Evolutionary conservation across 2,888 invertebrate species (phyloP), one percentile per base, ranked within the genome.

Genomic region (Actias luna): DNA sequence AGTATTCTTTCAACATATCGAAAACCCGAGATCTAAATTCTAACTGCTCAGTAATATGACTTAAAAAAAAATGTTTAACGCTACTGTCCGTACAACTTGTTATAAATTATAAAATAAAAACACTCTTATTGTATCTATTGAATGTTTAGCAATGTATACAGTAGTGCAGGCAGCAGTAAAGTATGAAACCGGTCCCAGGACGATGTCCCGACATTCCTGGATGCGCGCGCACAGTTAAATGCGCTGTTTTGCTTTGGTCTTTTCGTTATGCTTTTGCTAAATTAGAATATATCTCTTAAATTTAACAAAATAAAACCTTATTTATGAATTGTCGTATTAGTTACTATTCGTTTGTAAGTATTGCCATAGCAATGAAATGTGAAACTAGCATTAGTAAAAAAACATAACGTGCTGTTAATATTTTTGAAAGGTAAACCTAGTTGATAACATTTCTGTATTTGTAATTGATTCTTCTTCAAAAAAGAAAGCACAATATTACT

Each of bases 171-270:
- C 75, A 75, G 77, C 76, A 72, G 70, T 73, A 72, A 73, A 74
- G 71, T 71, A 69, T 71, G 74, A 78, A 88, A 89, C 89, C 89
- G 89, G 89, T 89, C 83, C 68, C 71, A 68, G 79, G 84, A 78
- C 88, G 86, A 85, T 80, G 88, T 87, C 87, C 87, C 81, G 78
- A 76, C 88, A 87, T 88, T 89, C 89, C 86, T 82, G 84, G 84
- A 84, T 85, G 84, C 77, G 82, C 84, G 73, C 77, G 76, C 82
- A 75, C 77, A 78, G 74, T 68, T 72, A 68, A 76, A 75, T 74
- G 73, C 74, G 74, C 77, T 77, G 74, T 76, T 78, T 80, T 65
- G 72, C 77, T 66, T 73, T 71, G 71, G 72, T 74, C 72, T 77
- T 78, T 77, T 73, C 70, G 73, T 71, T 71, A 71, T 69, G 64